Percentiles rank a stretch among this genome's conserved stretches.
phyloP scores from a whole-genome alignment of 2,113 vertebrate genomes.

The Salvator merianae region DNA sequence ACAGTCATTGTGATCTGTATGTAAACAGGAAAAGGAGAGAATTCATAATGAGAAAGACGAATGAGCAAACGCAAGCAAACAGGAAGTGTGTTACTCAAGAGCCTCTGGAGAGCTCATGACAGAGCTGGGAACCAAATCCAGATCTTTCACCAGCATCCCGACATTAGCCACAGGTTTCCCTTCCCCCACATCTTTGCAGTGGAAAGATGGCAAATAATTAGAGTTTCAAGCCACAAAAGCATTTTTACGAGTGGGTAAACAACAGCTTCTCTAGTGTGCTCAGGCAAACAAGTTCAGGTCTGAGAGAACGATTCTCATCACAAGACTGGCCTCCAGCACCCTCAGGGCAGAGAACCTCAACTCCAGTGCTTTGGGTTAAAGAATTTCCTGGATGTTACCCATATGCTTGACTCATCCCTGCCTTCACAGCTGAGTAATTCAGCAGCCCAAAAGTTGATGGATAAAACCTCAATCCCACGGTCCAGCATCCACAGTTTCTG shows the following conservation, averaged over 20 bases:
- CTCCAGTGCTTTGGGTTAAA: conserved; percentile 17
- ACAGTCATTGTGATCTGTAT: not conserved
- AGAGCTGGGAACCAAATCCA: conserved; percentile 24
- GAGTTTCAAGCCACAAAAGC: not conserved
- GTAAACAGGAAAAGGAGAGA: not conserved
- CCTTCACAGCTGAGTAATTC: conserved; percentile 21
- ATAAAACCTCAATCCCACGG: conserved; percentile 35
- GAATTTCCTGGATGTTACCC: conserved; percentile 23
- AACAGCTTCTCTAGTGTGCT: not conserved
- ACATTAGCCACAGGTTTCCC: conserved; percentile 12
- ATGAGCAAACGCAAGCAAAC: not conserved
- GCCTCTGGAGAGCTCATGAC: conserved; percentile 14
- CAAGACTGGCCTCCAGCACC: not conserved
- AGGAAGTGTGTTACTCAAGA: conserved; percentile 26
- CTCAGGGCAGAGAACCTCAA: not conserved
- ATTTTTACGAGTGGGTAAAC: conserved; percentile 1
- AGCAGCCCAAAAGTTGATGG: not conserved
- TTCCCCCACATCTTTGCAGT: not conserved
- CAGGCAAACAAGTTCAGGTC: not conserved
- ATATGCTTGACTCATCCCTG: conserved; percentile 22
- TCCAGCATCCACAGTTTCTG: not conserved
- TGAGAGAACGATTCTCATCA: not conserved
- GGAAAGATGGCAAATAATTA: conserved; percentile 14
- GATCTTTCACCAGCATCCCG: conserved; percentile 20
- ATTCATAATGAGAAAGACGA: not conserved